Conservation (phyloP, 2,797 vertebrate species). For the Thunnus albacares region DNA sequence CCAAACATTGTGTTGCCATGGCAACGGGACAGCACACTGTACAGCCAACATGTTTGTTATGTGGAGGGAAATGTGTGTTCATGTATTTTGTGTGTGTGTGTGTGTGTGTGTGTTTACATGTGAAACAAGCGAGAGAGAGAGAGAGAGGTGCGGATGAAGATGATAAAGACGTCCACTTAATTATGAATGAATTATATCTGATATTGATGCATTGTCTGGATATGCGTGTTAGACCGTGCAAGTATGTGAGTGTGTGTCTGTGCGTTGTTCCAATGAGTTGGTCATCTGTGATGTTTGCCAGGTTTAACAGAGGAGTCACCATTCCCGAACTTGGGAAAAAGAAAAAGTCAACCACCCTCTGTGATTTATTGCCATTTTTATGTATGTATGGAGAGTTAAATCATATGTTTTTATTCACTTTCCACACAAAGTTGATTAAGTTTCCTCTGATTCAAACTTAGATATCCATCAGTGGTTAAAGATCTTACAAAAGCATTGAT, state of each 20-base stretch:
- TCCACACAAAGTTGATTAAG: neutral
- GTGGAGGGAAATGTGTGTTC: constrained; percentile 6
- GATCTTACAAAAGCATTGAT: neutral
- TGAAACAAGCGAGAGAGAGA: neutral
- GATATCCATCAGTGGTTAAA: neutral
- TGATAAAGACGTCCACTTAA: constrained; percentile 1
- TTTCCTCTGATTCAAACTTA: constrained; percentile 2
- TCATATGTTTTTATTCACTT: neutral
- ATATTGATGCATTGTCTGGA: neutral
- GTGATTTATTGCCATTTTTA: constrained; percentile 38
- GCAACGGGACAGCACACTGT: constrained; percentile 43
- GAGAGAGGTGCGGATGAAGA: neutral
- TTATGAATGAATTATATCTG: constrained; percentile 22
- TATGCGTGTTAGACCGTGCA: constrained; percentile 1
- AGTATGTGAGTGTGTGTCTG: neutral
- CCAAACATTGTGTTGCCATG: constrained; percentile 70
- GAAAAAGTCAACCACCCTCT: neutral
- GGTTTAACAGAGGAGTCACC: constrained; percentile 52
- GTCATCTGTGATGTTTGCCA: constrained; percentile 54
- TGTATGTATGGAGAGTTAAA: constrained; percentile 5
- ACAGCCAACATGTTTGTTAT: constrained; percentile 55
- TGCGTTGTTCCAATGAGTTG: constrained; percentile 37
- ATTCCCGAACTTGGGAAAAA: constrained; percentile 10
- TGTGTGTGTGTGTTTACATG: constrained; percentile 2
- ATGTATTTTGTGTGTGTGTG: constrained; percentile 11